Conservation (phyloP, 2,888 invertebrate genomes). For the Aphelenchoides bicaudatus region DNA sequence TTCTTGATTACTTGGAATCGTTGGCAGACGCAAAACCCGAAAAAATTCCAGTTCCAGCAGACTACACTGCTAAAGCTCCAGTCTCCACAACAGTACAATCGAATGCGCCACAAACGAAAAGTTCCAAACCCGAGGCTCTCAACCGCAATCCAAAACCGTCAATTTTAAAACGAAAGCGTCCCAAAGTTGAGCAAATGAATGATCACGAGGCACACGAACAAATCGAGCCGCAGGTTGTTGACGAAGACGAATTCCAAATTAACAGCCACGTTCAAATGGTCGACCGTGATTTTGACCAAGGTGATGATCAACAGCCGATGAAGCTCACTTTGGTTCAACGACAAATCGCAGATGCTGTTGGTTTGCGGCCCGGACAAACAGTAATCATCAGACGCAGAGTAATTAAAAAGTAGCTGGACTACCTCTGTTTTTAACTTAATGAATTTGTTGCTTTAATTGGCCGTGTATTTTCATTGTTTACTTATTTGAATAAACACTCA, state of each 20-base stretch:
- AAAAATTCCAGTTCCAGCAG: neutral
- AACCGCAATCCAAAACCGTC: conserved; percentile 23
- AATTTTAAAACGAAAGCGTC: conserved; percentile 24
- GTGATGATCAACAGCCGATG: conserved; percentile 10
- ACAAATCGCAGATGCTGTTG: conserved; percentile 27
- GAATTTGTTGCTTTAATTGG: conserved; percentile 1
- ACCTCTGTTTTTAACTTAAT: neutral
- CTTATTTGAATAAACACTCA: neutral
- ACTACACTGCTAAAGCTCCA: conserved; percentile 7
- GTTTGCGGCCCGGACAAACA: conserved; percentile 26
- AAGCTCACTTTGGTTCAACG: conserved; percentile 25
- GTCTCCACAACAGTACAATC: neutral
- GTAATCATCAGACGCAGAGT: conserved; percentile 24
- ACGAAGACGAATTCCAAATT: neutral
- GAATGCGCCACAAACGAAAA: no score
- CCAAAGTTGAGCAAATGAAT: conserved; percentile 5
- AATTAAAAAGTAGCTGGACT: conserved; percentile 3
- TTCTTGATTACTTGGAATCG: conserved; percentile 32
- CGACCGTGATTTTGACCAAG: neutral
- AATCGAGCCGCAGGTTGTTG: conserved; percentile 12
- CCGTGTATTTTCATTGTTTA: neutral
- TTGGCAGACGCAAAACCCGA: conserved; percentile 28
- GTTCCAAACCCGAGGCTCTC: no score
- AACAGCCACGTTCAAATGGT: neutral
- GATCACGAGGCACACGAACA: no score